Percentiles rank a stretch among this genome's conserved stretches.
Conservation (phyloP, 2,113 vertebrate species). For the Benitochromis conjunctus region DNA sequence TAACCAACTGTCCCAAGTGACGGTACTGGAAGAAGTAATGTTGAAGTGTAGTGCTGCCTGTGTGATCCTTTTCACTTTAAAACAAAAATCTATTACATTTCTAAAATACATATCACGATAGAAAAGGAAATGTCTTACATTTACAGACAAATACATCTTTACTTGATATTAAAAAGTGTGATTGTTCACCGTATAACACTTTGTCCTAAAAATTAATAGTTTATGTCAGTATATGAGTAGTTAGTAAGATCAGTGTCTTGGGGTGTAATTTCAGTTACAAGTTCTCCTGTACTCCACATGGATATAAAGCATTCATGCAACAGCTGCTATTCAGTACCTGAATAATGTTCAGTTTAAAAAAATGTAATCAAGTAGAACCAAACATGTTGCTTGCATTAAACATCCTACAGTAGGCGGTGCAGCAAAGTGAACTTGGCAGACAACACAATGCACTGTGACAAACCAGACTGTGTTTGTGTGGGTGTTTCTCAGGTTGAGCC, state of each 20-base stretch:
- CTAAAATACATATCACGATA: background rate
- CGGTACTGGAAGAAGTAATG: background rate
- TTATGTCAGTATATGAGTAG: background rate
- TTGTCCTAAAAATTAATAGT: background rate
- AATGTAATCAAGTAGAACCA: background rate
- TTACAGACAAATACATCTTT: rapidly evolving
- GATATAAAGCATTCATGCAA: background rate
- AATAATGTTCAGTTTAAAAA: background rate
- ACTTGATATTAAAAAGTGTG: background rate
- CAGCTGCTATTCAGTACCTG: background rate
- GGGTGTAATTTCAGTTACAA: background rate
- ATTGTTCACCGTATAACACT: background rate
- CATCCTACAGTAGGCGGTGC: background rate
- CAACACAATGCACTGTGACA: background rate
- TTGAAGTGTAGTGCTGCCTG: background rate
- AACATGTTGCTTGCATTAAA: background rate
- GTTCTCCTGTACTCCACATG: background rate
- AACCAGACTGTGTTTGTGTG: background rate
- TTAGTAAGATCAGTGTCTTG: background rate
- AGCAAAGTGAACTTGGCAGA: background rate
- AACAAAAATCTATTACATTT: background rate
- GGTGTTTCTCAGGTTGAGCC: slow-evolving; percentile 4
- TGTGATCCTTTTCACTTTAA: background rate
- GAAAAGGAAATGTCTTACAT: background rate
- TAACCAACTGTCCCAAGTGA: background rate